Base-by-base conservation (phyloP, 2,797 vertebrate species). In the Pitangus sulphuratus region DNA sequence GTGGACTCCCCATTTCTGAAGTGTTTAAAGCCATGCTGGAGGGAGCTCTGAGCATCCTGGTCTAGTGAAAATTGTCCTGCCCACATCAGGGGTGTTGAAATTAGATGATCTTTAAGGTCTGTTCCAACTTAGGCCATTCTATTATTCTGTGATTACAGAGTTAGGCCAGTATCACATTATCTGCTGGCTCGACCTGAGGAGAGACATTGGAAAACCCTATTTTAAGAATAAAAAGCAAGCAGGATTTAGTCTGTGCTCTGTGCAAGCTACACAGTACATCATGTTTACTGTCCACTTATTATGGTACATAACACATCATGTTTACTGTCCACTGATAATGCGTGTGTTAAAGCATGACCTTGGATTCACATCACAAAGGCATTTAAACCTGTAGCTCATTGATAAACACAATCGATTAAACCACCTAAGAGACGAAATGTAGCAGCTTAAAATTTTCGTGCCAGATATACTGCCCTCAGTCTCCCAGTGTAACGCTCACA, bases 301-400 rank as follows among this genome's bases (percentile, higher is more conserved):
- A 87, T 26, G 88, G 18, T 37, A 68, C 11, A 13, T 68, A 68
- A 68, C 45, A 66, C 28, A 75, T 48, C 60, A 37, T 40, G 12
- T 74, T 83, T 72, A 72, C 69, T 48, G 65, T 83, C 48, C 90
- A 65, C 77, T 87, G 54, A 94, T 77, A 58, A 80, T 15, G 90
- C 24, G 0, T 57, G 64, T 95, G 35, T 56, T 84, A 79, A 92
- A 78, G 62, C 83, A 66, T 82, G 53, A 87, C 37, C 90, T 93
- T 37, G 69, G 76, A 96, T 80, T 95, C 93, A 95, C 37, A 85
- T 92, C 92, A 96, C 92, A 95, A 97, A 95, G 96, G 69, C 91
- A 61, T 96, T 86, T 83, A 95, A 91, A 85, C 56, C 87, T 92
- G 61, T 93, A 90, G 62, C 86, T 95, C 78, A 91, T 56, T 91